Percentiles rank a stretch among this genome's conserved stretches.
phyloP scores from a whole-genome alignment of 2,888 invertebrate genomes.

The Apamea sordens region DNA sequence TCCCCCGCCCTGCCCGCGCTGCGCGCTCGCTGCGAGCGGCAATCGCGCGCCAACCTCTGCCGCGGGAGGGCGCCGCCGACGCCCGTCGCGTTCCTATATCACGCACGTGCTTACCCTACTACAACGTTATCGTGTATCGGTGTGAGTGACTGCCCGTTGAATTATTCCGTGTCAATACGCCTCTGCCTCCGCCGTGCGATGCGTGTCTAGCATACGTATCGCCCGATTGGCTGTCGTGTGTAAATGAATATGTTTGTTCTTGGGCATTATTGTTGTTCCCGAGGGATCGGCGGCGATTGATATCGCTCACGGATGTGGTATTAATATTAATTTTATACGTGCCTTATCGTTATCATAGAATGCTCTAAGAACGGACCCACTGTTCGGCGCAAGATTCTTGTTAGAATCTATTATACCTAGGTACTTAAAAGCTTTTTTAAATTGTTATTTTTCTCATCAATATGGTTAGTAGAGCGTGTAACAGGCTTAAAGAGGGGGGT shows the following conservation, averaged over 20 bases:
- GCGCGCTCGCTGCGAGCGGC: slow-evolving; percentile 75
- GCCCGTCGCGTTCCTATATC: slow-evolving; percentile 73
- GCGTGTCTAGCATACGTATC: slow-evolving; percentile 86
- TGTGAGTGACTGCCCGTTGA: slow-evolving; percentile 84
- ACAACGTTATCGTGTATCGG: slow-evolving; percentile 74
- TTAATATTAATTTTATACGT: slow-evolving; percentile 76
- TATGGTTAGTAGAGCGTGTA: slow-evolving; percentile 51
- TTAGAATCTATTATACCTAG: slow-evolving; percentile 61
- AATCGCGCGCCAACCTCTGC: slow-evolving; percentile 88
- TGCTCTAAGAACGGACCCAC: slow-evolving; percentile 40
- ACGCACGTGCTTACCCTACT: slow-evolving; percentile 81
- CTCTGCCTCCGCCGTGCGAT: slow-evolving; percentile 76
- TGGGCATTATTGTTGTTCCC: slow-evolving; percentile 83
- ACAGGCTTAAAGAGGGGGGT: slow-evolving; percentile 55
- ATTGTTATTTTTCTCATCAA: slow-evolving; percentile 58
- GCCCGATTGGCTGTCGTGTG: slow-evolving; percentile 79
- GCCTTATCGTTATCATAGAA: slow-evolving; percentile 67
- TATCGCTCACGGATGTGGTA: slow-evolving; percentile 79
- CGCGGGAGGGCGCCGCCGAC: slow-evolving; percentile 86
- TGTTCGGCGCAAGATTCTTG: slow-evolving; percentile 54
- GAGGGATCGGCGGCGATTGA: slow-evolving; percentile 80
- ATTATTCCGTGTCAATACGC: slow-evolving; percentile 86
- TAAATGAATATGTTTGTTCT: slow-evolving; percentile 86
- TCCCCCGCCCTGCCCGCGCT: slow-evolving; percentile 81
- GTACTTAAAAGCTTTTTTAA: slow-evolving; percentile 38